These are phyloP conservation scores for Pheosia tremula DNA, from an alignment of 2,888 invertebrate genomes.

Conservation along the genomic window DNA sequence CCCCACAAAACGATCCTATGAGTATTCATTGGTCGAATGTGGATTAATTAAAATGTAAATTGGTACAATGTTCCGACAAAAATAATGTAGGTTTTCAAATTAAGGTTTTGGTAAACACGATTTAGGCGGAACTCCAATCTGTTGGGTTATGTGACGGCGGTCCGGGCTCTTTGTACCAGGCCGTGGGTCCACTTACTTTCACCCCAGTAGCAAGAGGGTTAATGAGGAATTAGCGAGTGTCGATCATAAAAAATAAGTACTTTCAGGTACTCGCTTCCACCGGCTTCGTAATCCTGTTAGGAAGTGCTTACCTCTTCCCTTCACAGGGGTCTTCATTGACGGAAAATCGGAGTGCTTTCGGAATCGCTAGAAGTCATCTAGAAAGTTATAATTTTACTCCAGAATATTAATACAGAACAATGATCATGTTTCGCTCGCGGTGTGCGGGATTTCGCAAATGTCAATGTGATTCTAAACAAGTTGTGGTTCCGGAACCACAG, in stretches of 20 bases:
- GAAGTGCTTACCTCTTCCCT: background rate
- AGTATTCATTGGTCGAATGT: conserved; percentile 12
- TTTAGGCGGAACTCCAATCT: conserved; percentile 15
- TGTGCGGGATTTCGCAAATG: too few species aligned
- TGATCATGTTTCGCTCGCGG: too few species aligned
- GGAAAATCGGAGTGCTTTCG: background rate
- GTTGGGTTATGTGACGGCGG: background rate
- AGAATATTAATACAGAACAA: too few species aligned
- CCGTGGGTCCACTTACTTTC: background rate
- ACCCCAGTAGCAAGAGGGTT: background rate
- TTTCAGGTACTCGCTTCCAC: background rate
- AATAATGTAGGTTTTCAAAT: background rate
- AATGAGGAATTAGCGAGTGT: background rate
- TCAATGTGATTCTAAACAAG: too few species aligned
- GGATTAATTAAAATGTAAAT: conserved; percentile 7
- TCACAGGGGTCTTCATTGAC: background rate
- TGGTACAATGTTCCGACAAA: background rate
- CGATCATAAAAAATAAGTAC: background rate
- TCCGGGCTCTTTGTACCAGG: too few species aligned
- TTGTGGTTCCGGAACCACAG: too few species aligned
- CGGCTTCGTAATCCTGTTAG: background rate
- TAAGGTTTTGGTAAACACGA: conserved; percentile 20
- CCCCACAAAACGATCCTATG: background rate
- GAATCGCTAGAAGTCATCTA: background rate
- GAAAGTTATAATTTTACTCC: too few species aligned